Conservation (phyloP, 2,113 vertebrate species). For the Tachysurus vachellii region DNA sequence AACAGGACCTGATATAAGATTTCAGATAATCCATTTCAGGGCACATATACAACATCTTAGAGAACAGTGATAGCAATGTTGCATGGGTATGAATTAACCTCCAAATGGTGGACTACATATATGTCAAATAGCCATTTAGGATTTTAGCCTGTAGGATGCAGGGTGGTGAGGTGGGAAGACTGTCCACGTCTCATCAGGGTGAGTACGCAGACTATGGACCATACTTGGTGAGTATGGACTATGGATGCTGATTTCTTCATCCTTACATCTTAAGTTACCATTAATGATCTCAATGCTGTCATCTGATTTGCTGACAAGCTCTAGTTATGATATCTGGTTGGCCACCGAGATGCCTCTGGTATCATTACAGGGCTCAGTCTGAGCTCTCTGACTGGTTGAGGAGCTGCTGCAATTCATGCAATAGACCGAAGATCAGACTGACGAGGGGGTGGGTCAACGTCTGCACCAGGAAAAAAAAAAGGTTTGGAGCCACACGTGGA, state of each 20-base stretch:
- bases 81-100: not conserved
- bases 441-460: constrained; percentile 46
- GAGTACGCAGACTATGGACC: not conserved
- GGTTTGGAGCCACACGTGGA: constrained; percentile 63
- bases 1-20: not conserved
- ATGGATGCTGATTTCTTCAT: constrained; percentile 7
- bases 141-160: not conserved
- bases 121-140: not conserved
- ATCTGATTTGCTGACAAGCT: constrained; percentile 56
- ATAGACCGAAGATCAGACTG: constrained; percentile 54
- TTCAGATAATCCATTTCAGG: not conserved
- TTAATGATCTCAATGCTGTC: not conserved
- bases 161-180: not conserved
- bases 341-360: constrained; percentile 58
- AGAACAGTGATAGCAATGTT: not conserved
- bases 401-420: constrained; percentile 54
- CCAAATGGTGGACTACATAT: not conserved
- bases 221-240: no score
- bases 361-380: constrained; percentile 61
- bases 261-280: constrained; percentile 21
- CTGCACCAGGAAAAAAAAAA: not conserved
- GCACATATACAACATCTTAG: not conserved
- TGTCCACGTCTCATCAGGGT: not conserved
- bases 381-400: constrained; percentile 62
- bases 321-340: constrained; percentile 53